Percentiles rank a stretch among this genome's conserved stretches.
phyloP scores from a whole-genome alignment of 2,797 vertebrate species.

The Hypotaenidia philippensis region DNA sequence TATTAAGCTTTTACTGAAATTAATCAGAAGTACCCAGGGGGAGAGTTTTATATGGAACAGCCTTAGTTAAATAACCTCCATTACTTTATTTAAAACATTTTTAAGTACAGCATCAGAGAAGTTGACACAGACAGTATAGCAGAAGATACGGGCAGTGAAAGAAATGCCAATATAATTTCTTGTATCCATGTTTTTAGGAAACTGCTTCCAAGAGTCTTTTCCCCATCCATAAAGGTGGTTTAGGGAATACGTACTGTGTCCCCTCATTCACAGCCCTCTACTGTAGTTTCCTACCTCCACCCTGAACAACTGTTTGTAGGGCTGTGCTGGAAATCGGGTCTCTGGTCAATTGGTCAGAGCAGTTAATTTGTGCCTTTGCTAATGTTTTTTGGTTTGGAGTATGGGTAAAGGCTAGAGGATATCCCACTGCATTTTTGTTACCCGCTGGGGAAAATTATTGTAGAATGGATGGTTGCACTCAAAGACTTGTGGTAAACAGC shows the following conservation, averaged over 20 bases:
- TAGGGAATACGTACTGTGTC: neutral
- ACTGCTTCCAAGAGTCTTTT: neutral
- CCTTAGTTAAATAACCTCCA: neutral
- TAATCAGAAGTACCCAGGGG: neutral
- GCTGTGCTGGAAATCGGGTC: neutral
- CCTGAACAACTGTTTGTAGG: neutral
- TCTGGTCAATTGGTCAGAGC: neutral
- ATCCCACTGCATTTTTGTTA: neutral
- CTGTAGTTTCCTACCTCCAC: neutral
- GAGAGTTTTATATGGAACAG: neutral
- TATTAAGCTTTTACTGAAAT: neutral
- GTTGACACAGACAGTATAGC: neutral
- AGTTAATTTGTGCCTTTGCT: neutral
- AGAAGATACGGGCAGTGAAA: neutral
- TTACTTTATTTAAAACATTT: neutral
- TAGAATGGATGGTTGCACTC: neutral
- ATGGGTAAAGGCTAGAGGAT: neutral
- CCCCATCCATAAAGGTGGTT: neutral
- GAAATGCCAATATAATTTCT: neutral
- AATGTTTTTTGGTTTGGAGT: neutral
- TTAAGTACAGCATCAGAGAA: neutral
- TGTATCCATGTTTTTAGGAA: neutral
- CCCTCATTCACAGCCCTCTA: neutral
- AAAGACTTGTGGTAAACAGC: too few relatives aligned
- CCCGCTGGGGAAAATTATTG: neutral